phyloP scores from a whole-genome alignment of 2,113 vertebrate genomes.

The Paratilapia polleni region DNA sequence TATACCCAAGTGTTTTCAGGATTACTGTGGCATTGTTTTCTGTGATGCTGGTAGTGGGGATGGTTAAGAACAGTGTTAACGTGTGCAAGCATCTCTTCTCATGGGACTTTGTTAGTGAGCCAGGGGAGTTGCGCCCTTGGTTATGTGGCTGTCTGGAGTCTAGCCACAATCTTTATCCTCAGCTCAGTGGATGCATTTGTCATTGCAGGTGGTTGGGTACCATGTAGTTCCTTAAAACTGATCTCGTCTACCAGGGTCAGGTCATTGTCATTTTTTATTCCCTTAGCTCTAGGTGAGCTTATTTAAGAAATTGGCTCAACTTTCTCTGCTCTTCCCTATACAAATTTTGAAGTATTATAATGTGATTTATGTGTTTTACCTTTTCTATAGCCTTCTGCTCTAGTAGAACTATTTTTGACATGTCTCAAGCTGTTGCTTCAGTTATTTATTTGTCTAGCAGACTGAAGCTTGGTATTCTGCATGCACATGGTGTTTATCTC shows the following conservation, averaged over 20 bases:
- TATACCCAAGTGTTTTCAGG: too few species aligned
- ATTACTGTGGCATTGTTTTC: too few species aligned
- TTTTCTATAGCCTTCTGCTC: neutral
- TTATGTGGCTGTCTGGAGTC: neutral
- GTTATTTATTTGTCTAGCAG: constrained; percentile 1
- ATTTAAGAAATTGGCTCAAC: neutral
- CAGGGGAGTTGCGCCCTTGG: neutral
- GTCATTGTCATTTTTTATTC: neutral
- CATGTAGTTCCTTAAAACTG: neutral
- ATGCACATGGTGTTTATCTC: neutral
- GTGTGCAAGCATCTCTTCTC: neutral
- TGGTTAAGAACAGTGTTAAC: too few species aligned
- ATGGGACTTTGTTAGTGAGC: neutral
- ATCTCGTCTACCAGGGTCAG: neutral
- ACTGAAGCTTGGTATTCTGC: neutral
- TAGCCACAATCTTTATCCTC: neutral
- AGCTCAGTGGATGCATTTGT: neutral
- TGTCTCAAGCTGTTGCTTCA: neutral
- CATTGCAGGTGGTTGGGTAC: neutral
- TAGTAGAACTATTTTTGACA: neutral
- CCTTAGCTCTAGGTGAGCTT: neutral
- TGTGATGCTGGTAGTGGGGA: too few species aligned
- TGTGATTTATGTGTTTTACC: neutral
- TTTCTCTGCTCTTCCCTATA: neutral
- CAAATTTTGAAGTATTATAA: neutral